Base-by-base conservation (phyloP, 2,888 invertebrate species). In the Himalopsyche tibetana region DNA sequence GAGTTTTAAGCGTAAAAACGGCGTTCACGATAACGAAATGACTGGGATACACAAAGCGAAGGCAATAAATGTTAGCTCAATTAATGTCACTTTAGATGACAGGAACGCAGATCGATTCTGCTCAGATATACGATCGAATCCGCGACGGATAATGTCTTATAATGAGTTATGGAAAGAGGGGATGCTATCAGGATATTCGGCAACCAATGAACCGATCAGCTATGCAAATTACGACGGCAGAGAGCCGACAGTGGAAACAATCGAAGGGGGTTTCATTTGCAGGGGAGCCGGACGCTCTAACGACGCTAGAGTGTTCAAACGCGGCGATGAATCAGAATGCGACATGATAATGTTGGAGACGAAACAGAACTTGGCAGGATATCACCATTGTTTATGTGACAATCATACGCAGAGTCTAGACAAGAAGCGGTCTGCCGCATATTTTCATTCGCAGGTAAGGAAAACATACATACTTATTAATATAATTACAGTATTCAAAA, bases 121-220 rank as follows among this genome's bases (percentile, higher is more conserved):
- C 89, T 89, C 90, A 79, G 92, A 92, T 86, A 90, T 90, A 87
- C 90, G 90, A 87, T 89, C 90, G 55, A 82, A 80, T 36, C 88
- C 88, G 17, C 79, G 86, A 28, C 82, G 86, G 69, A 87, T 87
- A 90, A 91, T 93, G 92, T 93, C 93, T 84, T 93, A 92, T 90
- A 93, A 92, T 89, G 93, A 93, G 89, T 93, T 93, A 90, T 92
- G 92, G 87, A 92, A 91, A 89, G 93, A 93, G 88, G 90, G 93
- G 87, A 92, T 90, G 89, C 90, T 92, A 89, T 92, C 92, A 89
- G 91, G 85, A 51, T 89, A 88, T 56, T 85, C 87, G 28, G 82
- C 81, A 45, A 69, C 87, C 28, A 86, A 87, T 69, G 88, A 88
- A 55, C 87, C 88, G 82, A 87, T 86, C 82, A 85, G 85, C 63